Evolutionary conservation across 2,113 vertebrate genomes (phyloP).

Genomic region (Prunella fulvescens): DNA sequence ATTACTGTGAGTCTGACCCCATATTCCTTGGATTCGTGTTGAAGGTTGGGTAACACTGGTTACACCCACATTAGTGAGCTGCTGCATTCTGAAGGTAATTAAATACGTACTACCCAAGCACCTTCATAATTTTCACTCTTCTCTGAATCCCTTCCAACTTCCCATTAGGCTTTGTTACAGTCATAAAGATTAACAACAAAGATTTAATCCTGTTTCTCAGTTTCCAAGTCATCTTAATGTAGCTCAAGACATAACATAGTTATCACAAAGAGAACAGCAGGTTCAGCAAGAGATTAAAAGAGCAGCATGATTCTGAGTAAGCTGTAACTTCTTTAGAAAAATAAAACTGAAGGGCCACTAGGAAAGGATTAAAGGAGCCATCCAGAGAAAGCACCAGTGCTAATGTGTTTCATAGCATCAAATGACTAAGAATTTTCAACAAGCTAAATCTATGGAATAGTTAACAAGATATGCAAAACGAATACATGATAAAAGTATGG

Average conservation of each 20-base stretch:
- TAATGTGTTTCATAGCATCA: background rate
- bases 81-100: background rate
- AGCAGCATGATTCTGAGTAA: background rate
- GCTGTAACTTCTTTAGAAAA: background rate
- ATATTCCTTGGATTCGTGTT: background rate
- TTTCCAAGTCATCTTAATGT: background rate
- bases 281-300: background rate
- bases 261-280: background rate
- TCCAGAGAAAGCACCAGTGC: background rate
- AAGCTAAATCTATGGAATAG: background rate
- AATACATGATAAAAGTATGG: background rate
- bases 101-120: background rate
- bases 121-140: background rate
- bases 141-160: background rate
- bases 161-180: background rate
- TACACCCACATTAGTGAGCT: background rate
- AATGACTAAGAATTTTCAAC: background rate
- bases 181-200: background rate
- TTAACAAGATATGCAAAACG: background rate
- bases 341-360: background rate
- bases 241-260: background rate
- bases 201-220: conserved; percentile 17
- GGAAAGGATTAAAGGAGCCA: background rate
- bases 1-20: background rate
- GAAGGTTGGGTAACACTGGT: background rate